Conservation (phyloP, 2,797 vertebrate genomes). For the Clamator glandarius region DNA sequence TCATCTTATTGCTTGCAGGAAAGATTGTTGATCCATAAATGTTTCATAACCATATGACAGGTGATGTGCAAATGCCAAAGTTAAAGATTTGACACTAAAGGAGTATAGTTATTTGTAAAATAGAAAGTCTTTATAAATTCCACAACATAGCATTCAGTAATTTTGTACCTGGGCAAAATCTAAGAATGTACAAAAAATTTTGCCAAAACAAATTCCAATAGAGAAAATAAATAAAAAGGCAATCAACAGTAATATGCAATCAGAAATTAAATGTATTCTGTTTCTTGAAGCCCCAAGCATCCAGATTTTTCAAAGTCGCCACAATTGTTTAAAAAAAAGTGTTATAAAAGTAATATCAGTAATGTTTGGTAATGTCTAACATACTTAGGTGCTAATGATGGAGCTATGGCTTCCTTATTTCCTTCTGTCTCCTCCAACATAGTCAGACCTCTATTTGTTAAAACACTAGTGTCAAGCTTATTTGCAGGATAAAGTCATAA, state of each 20-base stretch:
- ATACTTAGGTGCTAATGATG: not conserved
- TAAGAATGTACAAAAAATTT: not conserved
- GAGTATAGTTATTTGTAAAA: not conserved
- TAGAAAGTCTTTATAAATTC: not conserved
- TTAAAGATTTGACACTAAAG: not conserved
- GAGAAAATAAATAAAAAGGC: not conserved
- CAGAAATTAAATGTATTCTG: not conserved
- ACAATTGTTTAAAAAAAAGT: not conserved
- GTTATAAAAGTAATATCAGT: not conserved
- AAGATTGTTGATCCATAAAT: not conserved
- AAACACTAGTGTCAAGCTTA: not conserved
- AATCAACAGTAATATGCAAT: not conserved
- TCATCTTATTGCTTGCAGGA: not conserved
- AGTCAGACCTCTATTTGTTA: not conserved
- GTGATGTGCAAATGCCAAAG: not conserved
- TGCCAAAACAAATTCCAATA: not conserved
- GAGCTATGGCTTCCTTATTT: not conserved
- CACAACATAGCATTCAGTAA: not conserved
- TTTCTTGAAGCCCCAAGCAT: not conserved
- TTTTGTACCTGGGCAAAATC: not conserved
- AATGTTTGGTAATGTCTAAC: not conserved
- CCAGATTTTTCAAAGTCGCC: not conserved
- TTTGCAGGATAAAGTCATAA: not conserved
- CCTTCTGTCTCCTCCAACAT: not conserved
- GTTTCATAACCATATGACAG: not conserved